Evolutionary conservation across 2,797 vertebrate species (phyloP), one percentile per base, ranked within the genome.

Genomic region (Tragelaphus eurycerus): DNA sequence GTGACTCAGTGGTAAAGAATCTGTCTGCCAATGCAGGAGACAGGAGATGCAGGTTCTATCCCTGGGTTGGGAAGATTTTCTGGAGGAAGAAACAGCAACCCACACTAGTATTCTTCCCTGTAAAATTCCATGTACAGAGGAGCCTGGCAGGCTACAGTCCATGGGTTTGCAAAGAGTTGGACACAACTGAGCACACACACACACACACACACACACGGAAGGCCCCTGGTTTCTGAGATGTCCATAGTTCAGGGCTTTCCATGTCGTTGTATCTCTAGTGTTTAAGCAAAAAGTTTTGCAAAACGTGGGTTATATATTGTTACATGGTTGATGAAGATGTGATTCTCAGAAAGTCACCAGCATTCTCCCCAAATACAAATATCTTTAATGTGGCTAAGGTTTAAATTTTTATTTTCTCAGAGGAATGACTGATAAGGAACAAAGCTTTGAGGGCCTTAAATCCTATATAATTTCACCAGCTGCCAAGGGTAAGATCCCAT

Each of bases 61-160:
- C 64, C 31, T 21, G 64, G 9, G 64, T 21, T 34, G 64, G n/a
- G n/a, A 34, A 34, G 2, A 6, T 67, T 9, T 67, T 17, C 64
- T 67, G 1, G 17, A 67, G 64, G n/a, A 34, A 67, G n/a, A 11
- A 21, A 21, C 17, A 67, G n/a, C n/a, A 21, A 34, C 17, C 4
- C 17, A 34, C 4, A 21, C n/a, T 3, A 34, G 64, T 67, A 21
- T 67, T 67, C 64, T 34, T 67, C n/a, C 64, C n/a, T 67, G 1
- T 67, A 34, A 67, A 67, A 11, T 21, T 67, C 17, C 64, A 67
- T 6, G 64, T 67, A 34, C 17, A 34, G 64, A 67, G 64, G n/a
- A 67, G n/a, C n/a, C 17, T 21, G 64, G 9, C 0, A 0, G 4
- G 64, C 2, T 34, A 67, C 4, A 11, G 1, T 34, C n/a, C 64